Base-by-base conservation (phyloP, 2,888 invertebrate species). In the Oligia fasciuncula region DNA sequence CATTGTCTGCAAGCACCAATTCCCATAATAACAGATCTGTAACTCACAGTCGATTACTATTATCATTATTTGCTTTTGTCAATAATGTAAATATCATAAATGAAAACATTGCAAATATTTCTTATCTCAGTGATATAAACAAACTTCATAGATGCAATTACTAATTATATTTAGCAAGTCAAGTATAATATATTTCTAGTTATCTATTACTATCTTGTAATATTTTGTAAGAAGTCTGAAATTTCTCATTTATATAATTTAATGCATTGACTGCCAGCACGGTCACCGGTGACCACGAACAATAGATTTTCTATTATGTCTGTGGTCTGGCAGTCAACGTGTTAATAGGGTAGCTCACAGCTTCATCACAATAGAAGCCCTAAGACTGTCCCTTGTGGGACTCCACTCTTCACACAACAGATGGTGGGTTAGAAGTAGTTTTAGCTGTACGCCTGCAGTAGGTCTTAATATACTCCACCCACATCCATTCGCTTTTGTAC, bases 1-100 rank as follows among this genome's bases (percentile, higher is more conserved):
- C 49, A 73, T 57, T 73, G 74, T 73, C 51, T 83, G 51, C 54
- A 76, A 71, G 40, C 51, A 85, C 11, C 40, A 71, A 54, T 71
- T 71, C 57, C n/a, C n/a, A 9, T 70, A 72, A 40, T 35, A n/a
- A 71, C 6, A 49, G 35, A 49, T 51, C 60, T 71, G 29, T 62
- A 49, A 29, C 17, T 68, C 23, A 62, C 57, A 71, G 66, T 62
- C 63, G 49, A 66, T 79, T 60, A 60, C 14, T 35, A 8, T 43
- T n/a, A 49, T 14, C 6, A 78, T 63, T 65, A 79, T 60, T 35
- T 79, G 11, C 6, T 84, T n/a, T 62, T 49, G 49, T 77, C 17
- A 49, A 49, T 46, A 49, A 46, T 35, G 60, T 54, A n/a, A 78
- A 67, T 78, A 67, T 40, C 17, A n/a, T 62, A 0, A 9, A 62